These are phyloP conservation scores for Eueides isabella DNA, from an alignment of 1,140 invertebrate genomes.

Conservation along the genomic window DNA sequence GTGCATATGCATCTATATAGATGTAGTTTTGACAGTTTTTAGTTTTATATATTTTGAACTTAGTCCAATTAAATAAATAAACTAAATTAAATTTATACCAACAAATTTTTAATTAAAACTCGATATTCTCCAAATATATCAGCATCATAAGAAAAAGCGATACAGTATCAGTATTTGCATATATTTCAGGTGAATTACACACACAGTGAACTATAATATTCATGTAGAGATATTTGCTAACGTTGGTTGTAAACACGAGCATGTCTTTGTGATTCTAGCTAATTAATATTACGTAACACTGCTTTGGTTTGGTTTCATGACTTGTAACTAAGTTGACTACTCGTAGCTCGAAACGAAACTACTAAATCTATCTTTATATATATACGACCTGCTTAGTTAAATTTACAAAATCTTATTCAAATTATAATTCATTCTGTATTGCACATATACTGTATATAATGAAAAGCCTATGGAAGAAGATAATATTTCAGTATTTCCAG, in stretches of 20 bases:
- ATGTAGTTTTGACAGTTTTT: too few relatives aligned
- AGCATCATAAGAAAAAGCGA: too few relatives aligned
- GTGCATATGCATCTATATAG: too few relatives aligned
- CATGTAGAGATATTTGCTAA: slow-evolving; percentile 1
- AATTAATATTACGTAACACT: slow-evolving; percentile 24
- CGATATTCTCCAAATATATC: too few relatives aligned
- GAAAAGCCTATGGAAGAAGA: too few relatives aligned
- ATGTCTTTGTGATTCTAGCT: slow-evolving; percentile 28
- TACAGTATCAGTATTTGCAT: neutral
- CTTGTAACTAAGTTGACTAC: neutral
- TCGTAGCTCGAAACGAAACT: neutral
- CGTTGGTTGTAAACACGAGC: slow-evolving; percentile 24
- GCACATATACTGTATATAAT: too few relatives aligned
- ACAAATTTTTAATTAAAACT: too few relatives aligned
- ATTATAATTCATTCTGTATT: neutral
- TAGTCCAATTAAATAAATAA: too few relatives aligned
- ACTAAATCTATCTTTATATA: neutral
- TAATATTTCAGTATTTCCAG: too few relatives aligned
- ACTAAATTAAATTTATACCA: too few relatives aligned
- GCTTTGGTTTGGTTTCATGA: slow-evolving; percentile 19
- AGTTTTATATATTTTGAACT: too few relatives aligned
- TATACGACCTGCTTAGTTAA: neutral
- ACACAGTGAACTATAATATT: neutral
- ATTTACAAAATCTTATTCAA: neutral
- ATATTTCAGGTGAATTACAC: neutral